These are phyloP conservation scores for Neomorphus geoffroyi DNA, from an alignment of 2,797 vertebrate species.

Conservation along the genomic window DNA sequence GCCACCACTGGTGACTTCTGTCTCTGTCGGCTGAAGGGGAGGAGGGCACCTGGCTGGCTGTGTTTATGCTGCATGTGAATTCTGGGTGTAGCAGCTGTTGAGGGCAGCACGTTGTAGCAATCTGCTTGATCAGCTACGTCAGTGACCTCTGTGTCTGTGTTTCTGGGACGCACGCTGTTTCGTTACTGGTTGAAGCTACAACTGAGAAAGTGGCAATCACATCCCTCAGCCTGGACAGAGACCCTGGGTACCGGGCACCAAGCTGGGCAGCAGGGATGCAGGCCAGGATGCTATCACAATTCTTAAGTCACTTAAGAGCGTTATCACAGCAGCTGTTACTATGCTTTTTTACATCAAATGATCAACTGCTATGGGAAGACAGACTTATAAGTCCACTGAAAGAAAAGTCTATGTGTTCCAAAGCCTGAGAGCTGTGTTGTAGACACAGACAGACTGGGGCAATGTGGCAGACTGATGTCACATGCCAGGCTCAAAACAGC, in stretches of 20 bases:
- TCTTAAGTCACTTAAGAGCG: neutral
- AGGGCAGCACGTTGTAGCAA: neutral
- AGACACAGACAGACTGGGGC: neutral
- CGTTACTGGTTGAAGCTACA: neutral
- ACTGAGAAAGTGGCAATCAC: neutral
- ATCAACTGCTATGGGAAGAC: neutral
- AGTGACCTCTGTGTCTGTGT: neutral
- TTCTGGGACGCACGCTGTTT: neutral
- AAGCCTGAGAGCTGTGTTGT: neutral
- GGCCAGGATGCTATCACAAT: neutral
- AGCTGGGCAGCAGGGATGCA: neutral
- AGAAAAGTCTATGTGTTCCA: neutral
- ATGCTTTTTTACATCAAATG: neutral
- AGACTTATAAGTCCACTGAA: neutral
- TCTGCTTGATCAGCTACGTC: too few relatives aligned
- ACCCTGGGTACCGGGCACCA: fast-evolving
- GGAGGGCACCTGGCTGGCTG: neutral
- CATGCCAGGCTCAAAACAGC: neutral
- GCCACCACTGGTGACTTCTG: neutral
- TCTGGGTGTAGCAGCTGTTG: neutral
- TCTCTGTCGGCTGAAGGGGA: neutral
- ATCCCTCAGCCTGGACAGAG: neutral
- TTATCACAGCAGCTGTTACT: neutral
- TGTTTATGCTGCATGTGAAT: neutral
- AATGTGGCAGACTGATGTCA: neutral